phyloP scores from a whole-genome alignment of 1,140 invertebrate species.

The Drosophila nigrodunni region DNA sequence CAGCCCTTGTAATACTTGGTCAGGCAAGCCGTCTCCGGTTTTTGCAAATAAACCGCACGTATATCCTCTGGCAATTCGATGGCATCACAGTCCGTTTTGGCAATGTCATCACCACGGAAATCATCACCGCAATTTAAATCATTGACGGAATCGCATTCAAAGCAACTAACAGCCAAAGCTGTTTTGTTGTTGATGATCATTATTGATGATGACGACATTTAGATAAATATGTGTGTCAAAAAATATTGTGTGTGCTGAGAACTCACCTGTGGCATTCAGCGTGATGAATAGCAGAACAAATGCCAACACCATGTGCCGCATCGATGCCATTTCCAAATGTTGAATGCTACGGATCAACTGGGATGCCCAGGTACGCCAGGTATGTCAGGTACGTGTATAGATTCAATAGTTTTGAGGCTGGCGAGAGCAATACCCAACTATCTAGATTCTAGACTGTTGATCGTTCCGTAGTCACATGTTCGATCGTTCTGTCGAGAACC shows the following conservation, averaged over 20 bases:
- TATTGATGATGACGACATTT: constrained; percentile 60
- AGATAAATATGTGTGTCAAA: constrained; percentile 67
- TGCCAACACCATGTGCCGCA: constrained; percentile 53
- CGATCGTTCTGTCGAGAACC: constrained; percentile 46
- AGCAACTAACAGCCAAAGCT: constrained; percentile 73
- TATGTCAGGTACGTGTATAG: constrained; percentile 14
- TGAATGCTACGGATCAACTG: constrained; percentile 7
- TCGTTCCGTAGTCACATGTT: constrained; percentile 43
- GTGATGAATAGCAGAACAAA: constrained; percentile 64
- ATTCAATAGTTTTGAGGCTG: background rate
- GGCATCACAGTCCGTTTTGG: constrained; percentile 68
- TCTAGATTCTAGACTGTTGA: constrained; percentile 27
- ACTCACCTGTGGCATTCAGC: constrained; percentile 63
- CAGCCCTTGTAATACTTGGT: constrained; percentile 69
- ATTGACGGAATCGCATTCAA: constrained; percentile 75
- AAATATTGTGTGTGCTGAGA: constrained; percentile 17
- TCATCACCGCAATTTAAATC: constrained; percentile 69
- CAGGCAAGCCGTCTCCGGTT: constrained; percentile 63
- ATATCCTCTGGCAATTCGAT: constrained; percentile 58
- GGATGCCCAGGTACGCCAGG: constrained; percentile 14
- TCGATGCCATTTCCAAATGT: constrained; percentile 22
- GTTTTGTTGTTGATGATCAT: background rate
- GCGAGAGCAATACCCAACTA: background rate
- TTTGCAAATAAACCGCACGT: constrained; percentile 25
- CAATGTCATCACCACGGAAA: constrained; percentile 67